These are phyloP conservation scores for Synaphobranchus kaupii DNA, from an alignment of 2,797 vertebrate genomes.

Conservation along the genomic window DNA sequence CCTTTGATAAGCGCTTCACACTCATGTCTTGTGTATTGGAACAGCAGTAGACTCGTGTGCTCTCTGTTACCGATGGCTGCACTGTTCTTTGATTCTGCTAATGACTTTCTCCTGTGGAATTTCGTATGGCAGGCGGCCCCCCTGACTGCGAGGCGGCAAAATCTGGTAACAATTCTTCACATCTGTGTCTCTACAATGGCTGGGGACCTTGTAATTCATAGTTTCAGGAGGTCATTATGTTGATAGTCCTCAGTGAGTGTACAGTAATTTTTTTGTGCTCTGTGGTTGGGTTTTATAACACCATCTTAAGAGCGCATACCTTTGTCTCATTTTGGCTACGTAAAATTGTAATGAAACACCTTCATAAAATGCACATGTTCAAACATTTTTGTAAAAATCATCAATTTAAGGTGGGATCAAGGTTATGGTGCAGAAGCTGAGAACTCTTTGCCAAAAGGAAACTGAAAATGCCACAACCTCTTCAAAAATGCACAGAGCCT, in stretches of 20 bases:
- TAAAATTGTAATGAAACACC: background rate
- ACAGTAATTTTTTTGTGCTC: slow-evolving; percentile 4
- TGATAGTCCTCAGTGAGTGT: background rate
- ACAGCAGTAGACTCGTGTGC: slow-evolving; percentile 17
- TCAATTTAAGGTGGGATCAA: slow-evolving; percentile 60
- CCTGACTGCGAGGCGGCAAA: slow-evolving; percentile 28
- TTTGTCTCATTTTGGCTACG: background rate
- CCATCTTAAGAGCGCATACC: background rate
- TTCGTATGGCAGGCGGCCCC: slow-evolving; percentile 24
- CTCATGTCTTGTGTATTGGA: background rate
- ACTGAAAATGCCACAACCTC: slow-evolving; percentile 39
- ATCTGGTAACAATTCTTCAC: slow-evolving; percentile 39
- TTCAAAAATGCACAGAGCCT: slow-evolving; percentile 31
- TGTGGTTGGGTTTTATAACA: slow-evolving; percentile 10
- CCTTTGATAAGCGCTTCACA: background rate
- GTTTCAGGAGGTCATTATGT: slow-evolving; percentile 29
- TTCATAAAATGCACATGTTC: background rate
- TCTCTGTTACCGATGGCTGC: slow-evolving; percentile 16
- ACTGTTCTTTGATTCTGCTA: slow-evolving; percentile 8
- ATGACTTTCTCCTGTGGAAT: slow-evolving; percentile 36
- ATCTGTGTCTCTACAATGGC: slow-evolving; percentile 17
- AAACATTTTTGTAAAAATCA: slow-evolving; percentile 6
- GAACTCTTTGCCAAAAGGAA: slow-evolving; percentile 48
- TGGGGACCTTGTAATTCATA: slow-evolving; percentile 23
- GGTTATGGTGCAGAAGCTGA: slow-evolving; percentile 63